Percentiles rank a stretch among this genome's conserved stretches.
Conservation (phyloP, 2,888 invertebrate genomes). For the Melanostoma scalare region DNA sequence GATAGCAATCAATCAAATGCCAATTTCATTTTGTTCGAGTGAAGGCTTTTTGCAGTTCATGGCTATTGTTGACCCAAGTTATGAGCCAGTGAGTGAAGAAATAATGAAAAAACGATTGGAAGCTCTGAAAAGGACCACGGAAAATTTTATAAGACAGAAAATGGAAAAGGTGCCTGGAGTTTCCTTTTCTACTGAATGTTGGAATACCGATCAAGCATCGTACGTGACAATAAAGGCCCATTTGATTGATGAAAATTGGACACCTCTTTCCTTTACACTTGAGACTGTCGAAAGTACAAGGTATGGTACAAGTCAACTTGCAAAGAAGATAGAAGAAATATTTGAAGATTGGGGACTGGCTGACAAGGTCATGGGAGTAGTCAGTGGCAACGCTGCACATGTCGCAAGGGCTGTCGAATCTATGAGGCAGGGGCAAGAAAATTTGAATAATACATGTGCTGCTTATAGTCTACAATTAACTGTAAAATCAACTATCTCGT, state of each 20-base stretch:
- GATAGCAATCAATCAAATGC: slow-evolving; percentile 43
- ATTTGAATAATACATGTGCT: slow-evolving; percentile 3
- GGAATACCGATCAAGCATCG: slow-evolving; percentile 14
- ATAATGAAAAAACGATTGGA: slow-evolving; percentile 3
- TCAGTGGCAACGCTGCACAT: slow-evolving; percentile 29
- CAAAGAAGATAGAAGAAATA: slow-evolving; percentile 9
- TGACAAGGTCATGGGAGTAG: slow-evolving; percentile 27
- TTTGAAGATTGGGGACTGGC: slow-evolving; percentile 17
- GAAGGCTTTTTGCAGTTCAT: slow-evolving; percentile 21
- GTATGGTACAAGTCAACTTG: slow-evolving; percentile 9
- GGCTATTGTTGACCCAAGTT: slow-evolving; percentile 29
- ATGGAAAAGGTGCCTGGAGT: slow-evolving; percentile 4
- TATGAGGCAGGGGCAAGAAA: slow-evolving; percentile 3
- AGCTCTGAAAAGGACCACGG: not conserved
- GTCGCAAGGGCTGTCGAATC: slow-evolving; percentile 25
- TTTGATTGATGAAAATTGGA: slow-evolving; percentile 20
- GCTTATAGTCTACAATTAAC: slow-evolving; percentile 25
- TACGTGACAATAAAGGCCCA: slow-evolving; percentile 23
- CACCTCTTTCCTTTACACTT: slow-evolving; percentile 19
- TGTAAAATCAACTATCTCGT: slow-evolving; percentile 21
- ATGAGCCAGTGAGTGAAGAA: slow-evolving; percentile 24
- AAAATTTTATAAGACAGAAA: slow-evolving; percentile 4
- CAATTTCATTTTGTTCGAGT: slow-evolving; percentile 36
- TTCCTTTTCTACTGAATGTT: slow-evolving; percentile 16
- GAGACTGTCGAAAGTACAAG: slow-evolving; percentile 16